Conservation (phyloP, 2,797 vertebrate species). For the Australoheros facetus region DNA sequence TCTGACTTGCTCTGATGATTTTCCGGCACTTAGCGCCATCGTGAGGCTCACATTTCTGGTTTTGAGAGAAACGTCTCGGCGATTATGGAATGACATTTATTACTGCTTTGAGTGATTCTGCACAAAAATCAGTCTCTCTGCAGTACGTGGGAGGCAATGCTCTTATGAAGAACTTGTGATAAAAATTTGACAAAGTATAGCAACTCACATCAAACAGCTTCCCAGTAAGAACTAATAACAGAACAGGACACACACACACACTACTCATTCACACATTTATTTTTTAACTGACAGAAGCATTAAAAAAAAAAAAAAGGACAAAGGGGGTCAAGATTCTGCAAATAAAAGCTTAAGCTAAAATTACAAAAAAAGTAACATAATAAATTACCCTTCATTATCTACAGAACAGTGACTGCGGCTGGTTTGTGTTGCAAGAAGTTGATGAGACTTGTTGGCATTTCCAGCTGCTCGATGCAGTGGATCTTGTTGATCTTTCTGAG, state of each 20-base stretch:
- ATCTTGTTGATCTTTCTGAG: conserved; percentile 74
- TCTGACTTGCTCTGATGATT: too few species aligned
- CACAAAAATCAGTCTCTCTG: too few species aligned
- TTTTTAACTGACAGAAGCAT: conserved; percentile 9
- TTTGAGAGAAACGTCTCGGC: too few species aligned
- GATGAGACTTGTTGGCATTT: conserved; percentile 82
- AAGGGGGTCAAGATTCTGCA: background rate
- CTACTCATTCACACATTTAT: conserved; percentile 42
- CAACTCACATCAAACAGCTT: background rate
- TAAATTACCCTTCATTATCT: background rate
- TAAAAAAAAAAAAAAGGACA: conserved; percentile 14
- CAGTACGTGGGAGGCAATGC: too few species aligned
- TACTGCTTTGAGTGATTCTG: too few species aligned
- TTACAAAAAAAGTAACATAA: background rate
- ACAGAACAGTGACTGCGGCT: conserved; percentile 36
- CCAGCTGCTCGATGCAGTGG: conserved; percentile 79
- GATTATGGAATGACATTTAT: too few species aligned
- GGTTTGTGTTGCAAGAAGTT: conserved; percentile 85
- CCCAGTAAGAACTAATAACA: background rate
- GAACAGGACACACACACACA: background rate
- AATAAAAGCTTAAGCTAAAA: conserved; percentile 2
- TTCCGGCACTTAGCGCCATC: too few species aligned
- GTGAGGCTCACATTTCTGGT: too few species aligned
- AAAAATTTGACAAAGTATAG: too few species aligned
- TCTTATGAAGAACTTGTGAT: background rate